Evolutionary conservation across 2,113 vertebrate genomes (phyloP).

Genomic region (Zosterops lateralis): DNA sequence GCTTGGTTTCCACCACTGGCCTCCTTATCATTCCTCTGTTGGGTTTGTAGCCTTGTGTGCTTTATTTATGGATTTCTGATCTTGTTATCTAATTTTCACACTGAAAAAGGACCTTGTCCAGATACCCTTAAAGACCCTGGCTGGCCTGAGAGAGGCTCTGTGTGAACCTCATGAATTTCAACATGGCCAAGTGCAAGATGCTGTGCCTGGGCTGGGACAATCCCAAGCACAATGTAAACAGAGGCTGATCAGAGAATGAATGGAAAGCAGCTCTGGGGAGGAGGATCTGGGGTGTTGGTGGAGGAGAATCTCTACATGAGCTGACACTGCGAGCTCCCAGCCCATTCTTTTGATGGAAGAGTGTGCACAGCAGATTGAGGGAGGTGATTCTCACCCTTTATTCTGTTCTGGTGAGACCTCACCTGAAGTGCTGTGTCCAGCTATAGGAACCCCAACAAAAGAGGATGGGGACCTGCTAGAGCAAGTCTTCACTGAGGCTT

Average conservation of each 20-base stretch:
- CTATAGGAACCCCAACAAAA: neutral
- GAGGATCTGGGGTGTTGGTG: neutral
- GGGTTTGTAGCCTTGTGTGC: accelerated
- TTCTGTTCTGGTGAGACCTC: neutral
- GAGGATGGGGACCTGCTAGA: neutral
- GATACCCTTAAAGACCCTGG: neutral
- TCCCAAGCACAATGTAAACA: neutral
- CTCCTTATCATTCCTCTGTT: neutral
- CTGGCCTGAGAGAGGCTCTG: neutral
- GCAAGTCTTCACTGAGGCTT: neutral
- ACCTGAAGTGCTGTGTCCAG: neutral
- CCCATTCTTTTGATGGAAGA: neutral
- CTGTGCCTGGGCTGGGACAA: accelerated
- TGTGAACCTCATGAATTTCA: neutral
- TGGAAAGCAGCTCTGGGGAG: neutral
- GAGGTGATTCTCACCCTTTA: neutral
- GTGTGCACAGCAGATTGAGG: neutral
- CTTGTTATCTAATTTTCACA: neutral
- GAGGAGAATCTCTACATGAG: neutral
- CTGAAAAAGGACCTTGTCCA: neutral
- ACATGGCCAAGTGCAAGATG: neutral
- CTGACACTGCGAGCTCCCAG: neutral
- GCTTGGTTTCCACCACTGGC: accelerated
- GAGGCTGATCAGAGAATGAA: neutral
- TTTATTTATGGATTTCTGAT: neutral